Conservation (phyloP, 1,140 invertebrate genomes). For the Gyrodactylus salaris region DNA sequence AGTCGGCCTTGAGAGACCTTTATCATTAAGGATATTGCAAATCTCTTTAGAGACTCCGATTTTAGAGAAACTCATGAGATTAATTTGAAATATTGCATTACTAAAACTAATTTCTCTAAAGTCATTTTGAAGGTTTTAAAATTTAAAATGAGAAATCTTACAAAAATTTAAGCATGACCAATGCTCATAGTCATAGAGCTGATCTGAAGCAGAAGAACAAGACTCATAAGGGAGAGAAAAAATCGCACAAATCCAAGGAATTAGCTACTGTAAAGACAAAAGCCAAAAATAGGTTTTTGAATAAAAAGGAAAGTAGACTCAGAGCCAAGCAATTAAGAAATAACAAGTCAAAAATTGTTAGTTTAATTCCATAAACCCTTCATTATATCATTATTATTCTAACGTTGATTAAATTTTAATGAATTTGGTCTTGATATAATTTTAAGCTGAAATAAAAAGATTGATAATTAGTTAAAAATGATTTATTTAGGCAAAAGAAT, state of each 20-base stretch:
- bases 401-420: background rate
- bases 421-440: background rate
- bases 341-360: background rate
- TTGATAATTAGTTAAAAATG: no score
- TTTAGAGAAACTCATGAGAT: background rate
- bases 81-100: no score
- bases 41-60: background rate
- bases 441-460: no score
- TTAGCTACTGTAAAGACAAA: background rate
- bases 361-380: no score
- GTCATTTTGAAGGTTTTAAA: no score
- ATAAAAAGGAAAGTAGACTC: background rate
- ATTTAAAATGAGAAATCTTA: background rate
- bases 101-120: no score
- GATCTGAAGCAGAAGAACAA: background rate
- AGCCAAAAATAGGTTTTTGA: background rate
- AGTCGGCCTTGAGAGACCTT: conserved; percentile 31
- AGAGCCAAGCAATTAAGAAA: background rate
- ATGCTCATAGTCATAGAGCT: background rate
- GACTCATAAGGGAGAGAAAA: background rate
- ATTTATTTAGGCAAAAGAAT: background rate
- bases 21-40: background rate
- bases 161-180: background rate
- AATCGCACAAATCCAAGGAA: background rate
- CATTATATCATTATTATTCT: no score